Evolutionary conservation across 2,113 vertebrate genomes (phyloP), one percentile per base, ranked within the genome.

Genomic region (Ammospiza caudacuta): DNA sequence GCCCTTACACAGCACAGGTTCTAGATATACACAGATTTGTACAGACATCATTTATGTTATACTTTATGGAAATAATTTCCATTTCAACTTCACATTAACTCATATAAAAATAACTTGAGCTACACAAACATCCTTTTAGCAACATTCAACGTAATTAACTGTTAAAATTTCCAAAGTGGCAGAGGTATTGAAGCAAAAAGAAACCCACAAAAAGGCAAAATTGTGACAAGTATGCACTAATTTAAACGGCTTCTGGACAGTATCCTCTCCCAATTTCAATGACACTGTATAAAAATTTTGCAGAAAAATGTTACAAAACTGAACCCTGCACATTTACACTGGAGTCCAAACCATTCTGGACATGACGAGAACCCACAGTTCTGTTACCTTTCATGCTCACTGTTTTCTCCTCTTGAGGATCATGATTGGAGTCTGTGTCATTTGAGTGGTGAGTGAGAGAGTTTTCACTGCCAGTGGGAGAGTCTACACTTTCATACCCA

Each of bases 401-500:
- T 74, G 98, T 96, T 98, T 99, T 99, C 95, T 99, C 99, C 97
- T 99, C 99, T 76, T 98, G 99, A 97, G 99, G 98, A 98, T 99
- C 99, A 96, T 98, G 98, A 97, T 98, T 99, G 98, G 99, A 99
- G 99, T 99, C 99, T 97, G 99, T 99, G 98, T 99, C 99, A 98
- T 99, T 99, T 95, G 99, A 99, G 96, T 99, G 99, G 98, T 99
- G 99, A 98, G 99, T 99, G 98, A 99, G 98, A 98, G 99, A 99
- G 72, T 99, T 99, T 97, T 99, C 99, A 97, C 99, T 99, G 98
- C 99, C 99, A 93, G 99, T 99, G 72, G 99, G 99, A 97, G 99
- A 99, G 99, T 99, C 99, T 98, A 99, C 99, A 92, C 99, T 99
- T 98, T 99, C 99, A 94, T 99, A 99, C 96, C 99, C 99, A 82